These are phyloP conservation scores for Neoseiulus cucumeris DNA, from an alignment of 1,140 invertebrate species.

Conservation along the genomic window DNA sequence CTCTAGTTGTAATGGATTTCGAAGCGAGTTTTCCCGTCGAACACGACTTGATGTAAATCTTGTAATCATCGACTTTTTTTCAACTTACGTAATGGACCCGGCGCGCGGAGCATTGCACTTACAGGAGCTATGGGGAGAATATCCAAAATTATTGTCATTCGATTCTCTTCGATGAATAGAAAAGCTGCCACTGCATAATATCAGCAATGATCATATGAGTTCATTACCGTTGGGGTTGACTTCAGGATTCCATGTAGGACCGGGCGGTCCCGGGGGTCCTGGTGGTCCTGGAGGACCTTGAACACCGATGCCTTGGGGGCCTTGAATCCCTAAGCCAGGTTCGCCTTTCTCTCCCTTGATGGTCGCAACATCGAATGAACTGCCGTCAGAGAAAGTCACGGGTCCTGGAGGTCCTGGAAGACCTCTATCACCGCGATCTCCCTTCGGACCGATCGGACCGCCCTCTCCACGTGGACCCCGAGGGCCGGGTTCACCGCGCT, in stretches of 20 bases:
- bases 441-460: slow-evolving; percentile 8
- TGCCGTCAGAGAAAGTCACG: slow-evolving; percentile 10
- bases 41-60: not conserved
- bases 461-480: not conserved
- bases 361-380: slow-evolving; percentile 1
- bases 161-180: no score
- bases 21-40: no score
- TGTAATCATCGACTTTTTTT: not conserved
- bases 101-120: slow-evolving; percentile 6
- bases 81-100: not conserved
- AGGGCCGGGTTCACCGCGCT: slow-evolving; percentile 17
- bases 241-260: slow-evolving; percentile 14
- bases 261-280: slow-evolving; percentile 12
- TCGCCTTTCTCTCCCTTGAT: slow-evolving; percentile 7
- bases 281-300: not conserved
- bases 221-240: not conserved
- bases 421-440: slow-evolving; percentile 9
- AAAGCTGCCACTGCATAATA: no score
- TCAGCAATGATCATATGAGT: no score
- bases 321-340: slow-evolving; percentile 14
- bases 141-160: not conserved
- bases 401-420: slow-evolving; percentile 17
- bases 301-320: slow-evolving; percentile 11
- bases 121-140: not conserved
- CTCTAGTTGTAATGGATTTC: not conserved